Evolutionary conservation across 30 jellyfish, hydroid and myxozoan species (phyloP).

Genomic region (Cassiopea andromeda): DNA sequence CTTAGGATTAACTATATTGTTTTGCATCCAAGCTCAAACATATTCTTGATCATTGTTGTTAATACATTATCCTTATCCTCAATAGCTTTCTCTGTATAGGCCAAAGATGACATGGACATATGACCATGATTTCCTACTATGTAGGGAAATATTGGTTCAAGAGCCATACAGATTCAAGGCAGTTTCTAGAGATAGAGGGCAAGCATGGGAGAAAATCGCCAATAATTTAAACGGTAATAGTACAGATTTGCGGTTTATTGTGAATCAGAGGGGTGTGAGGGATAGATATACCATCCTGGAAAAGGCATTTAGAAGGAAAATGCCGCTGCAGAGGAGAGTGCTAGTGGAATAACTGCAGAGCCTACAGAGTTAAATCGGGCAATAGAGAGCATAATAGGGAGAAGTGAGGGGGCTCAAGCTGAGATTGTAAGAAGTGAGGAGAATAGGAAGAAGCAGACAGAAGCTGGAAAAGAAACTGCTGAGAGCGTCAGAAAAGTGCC

Average conservation of each 20-base stretch:
- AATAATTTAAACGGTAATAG: not conserved
- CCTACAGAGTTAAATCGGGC: conserved; percentile 16
- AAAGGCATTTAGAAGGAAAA: not conserved
- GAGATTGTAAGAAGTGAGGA: not conserved
- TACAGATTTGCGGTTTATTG: not conserved
- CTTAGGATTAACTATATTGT: too few relatives aligned
- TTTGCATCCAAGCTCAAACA: not conserved
- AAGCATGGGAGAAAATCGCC: not conserved
- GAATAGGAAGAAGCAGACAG: not conserved
- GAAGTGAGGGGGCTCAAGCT: conserved; percentile 29
- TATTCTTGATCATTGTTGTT: not conserved
- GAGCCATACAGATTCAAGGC: conserved; percentile 7
- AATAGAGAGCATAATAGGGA: conserved; percentile 4
- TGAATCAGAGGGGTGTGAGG: conserved; percentile 37
- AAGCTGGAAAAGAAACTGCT: conserved; percentile 20
- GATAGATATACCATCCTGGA: conserved; percentile 3
- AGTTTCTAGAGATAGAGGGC: not conserved
- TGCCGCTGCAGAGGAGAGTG: conserved; percentile 11
- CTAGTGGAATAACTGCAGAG: conserved; percentile 30
- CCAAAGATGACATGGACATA: conserved; percentile 10
- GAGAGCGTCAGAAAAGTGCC: conserved; percentile 28
- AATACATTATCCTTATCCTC: not conserved
- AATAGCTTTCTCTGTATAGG: not conserved
- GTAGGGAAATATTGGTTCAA: not conserved
- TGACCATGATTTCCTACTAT: not conserved